phyloP scores from a whole-genome alignment of 2,113 vertebrate genomes.

The Regulus satrapa region DNA sequence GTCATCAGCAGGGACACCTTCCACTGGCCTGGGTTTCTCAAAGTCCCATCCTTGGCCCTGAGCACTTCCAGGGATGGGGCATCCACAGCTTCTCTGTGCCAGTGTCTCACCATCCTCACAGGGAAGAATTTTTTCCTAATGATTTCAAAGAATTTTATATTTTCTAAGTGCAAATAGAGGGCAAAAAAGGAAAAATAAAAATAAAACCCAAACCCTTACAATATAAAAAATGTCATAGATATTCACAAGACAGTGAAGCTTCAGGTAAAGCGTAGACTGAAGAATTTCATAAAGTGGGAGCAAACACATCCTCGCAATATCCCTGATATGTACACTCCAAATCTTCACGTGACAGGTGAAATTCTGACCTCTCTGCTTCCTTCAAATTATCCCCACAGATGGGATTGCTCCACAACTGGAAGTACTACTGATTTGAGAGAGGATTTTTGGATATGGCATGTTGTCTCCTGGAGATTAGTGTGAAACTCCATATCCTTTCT shows the following conservation, averaged over 20 bases:
- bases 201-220: rapidly evolving
- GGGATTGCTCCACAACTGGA: neutral
- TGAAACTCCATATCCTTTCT: slow-evolving; percentile 42
- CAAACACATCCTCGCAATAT: neutral
- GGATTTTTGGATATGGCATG: neutral
- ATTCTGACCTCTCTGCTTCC: neutral
- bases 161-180: neutral
- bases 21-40: neutral
- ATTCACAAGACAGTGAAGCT: neutral
- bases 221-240: neutral
- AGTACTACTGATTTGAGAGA: neutral
- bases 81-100: neutral
- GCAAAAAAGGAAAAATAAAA: rapidly evolving
- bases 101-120: neutral
- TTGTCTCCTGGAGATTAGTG: slow-evolving; percentile 26
- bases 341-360: neutral
- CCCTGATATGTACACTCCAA: neutral
- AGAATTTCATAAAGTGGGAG: neutral
- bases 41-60: neutral
- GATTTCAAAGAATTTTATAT: neutral
- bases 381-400: neutral
- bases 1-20: neutral
- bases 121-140: neutral
- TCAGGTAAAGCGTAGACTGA: neutral
- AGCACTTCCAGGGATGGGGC: neutral